Percentiles rank a stretch among this genome's conserved stretches.
Conservation (phyloP, 2,113 vertebrate genomes). For the Capreolus pygargus region DNA sequence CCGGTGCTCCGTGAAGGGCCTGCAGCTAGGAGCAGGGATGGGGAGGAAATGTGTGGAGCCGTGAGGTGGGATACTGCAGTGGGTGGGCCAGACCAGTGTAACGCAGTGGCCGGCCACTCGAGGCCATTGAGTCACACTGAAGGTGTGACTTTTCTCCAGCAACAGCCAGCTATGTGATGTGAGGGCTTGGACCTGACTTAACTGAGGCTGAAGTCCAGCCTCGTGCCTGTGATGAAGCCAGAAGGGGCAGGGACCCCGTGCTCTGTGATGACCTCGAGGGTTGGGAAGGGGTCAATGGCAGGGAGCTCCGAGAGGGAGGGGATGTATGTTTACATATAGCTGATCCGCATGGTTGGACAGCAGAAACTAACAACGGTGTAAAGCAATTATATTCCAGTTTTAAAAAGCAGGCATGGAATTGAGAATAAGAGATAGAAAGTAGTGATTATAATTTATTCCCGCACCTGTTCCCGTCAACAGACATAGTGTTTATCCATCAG, state of each 20-base stretch:
- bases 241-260: neutral
- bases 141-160: no score
- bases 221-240: neutral
- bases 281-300: neutral
- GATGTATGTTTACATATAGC: neutral
- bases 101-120: fast-evolving
- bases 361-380: neutral
- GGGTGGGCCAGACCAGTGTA: fast-evolving
- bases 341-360: neutral
- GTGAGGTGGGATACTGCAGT: fast-evolving
- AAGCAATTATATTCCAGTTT: neutral
- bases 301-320: neutral
- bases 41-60: no score
- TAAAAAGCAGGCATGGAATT: neutral
- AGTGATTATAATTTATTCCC: fast-evolving
- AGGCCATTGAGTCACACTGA: neutral
- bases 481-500: neutral
- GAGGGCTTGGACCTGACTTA: neutral
- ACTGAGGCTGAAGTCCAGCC: neutral
- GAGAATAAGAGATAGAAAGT: neutral
- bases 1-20: neutral
- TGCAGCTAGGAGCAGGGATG: neutral
- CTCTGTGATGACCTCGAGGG: neutral
- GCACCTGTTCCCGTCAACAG: fast-evolving
- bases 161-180: fast-evolving